A percentile compares a stretch with the other conserved stretches of the same genome.
These are phyloP conservation scores for Glyptemys insculpta DNA, from an alignment of 2,797 vertebrate species.

Conservation along the genomic window DNA sequence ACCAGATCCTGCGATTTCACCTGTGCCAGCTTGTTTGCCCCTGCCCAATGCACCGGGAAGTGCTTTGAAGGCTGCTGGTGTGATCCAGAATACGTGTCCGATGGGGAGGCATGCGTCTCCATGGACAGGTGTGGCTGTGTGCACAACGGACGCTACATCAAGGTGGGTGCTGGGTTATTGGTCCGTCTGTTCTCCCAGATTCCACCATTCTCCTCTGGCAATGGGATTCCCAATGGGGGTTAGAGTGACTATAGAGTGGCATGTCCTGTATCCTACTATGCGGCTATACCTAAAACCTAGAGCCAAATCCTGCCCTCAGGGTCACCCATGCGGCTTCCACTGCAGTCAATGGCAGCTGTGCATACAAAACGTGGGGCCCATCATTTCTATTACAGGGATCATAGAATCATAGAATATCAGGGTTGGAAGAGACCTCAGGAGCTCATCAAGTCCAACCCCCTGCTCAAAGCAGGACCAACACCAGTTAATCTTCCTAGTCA, in stretches of 20 bases:
- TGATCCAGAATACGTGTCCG: constrained; percentile 82
- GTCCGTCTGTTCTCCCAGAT: neutral
- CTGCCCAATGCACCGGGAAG: constrained; percentile 73
- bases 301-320: neutral
- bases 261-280: neutral
- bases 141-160: constrained; percentile 69
- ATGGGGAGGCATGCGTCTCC: constrained; percentile 81
- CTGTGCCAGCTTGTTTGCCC: constrained; percentile 65
- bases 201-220: neutral
- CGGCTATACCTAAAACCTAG: neutral
- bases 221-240: neutral
- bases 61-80: constrained; percentile 88
- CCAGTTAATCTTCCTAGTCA: too few relatives aligned
- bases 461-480: too few relatives aligned
- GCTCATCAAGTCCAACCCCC: too few relatives aligned
- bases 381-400: neutral
- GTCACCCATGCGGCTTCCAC: neutral
- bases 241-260: neutral
- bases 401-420: too few relatives aligned
- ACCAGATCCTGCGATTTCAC: constrained; percentile 82
- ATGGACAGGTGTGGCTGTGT: constrained; percentile 73
- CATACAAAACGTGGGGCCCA: neutral
- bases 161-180: constrained; percentile 74
- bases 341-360: neutral
- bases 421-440: too few relatives aligned